Evolutionary conservation across 2,888 invertebrate genomes (phyloP), one percentile per base, ranked within the genome.

Genomic region (Scotopteryx bipunctaria): DNA sequence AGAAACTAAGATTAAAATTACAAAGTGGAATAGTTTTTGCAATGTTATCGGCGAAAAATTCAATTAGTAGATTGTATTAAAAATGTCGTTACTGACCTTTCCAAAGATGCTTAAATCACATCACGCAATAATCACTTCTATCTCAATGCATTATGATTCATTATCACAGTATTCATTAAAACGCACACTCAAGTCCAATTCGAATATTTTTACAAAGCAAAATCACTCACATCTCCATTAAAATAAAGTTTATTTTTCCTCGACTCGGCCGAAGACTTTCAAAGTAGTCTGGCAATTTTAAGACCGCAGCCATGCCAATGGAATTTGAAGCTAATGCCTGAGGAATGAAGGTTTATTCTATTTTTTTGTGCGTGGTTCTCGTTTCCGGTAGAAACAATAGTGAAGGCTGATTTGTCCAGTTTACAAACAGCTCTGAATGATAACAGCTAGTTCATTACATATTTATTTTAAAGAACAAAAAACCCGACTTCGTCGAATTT

Each of bases 361-460:
- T 36, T 36, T 52, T 40, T 56, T 44, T 44, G 51, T 45, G 48
- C 45, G 36, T 49, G 38, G 61, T 58, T 36, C 45, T 60, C 36
- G 59, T 56, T 57, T 70, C 71, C 67, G 64, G 54, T 57, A 45
- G 51, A 58, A 67, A 73, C 73, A 73, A 73, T 68, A 55, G 65
- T 49, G 64, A 69, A 70, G 69, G 72, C 63, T 70, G 64, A 54
- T 56, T 58, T 63, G 61, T 64, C 62, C 63, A 63, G 63, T 49
- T 41, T 44, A 50, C 48, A 55, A 44, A 27, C 21, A 63, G 66
- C 40, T 41, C 15, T 48, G 2, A 47, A 3, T 6, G 5, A 8
- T 33, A 19, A 25, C 31, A 51, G 51, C 23, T 45, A 8, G 31
- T n/a, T 33, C 41, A 43, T 36, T 14, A 19, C 23, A 23, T 23